Base-by-base conservation (phyloP, 2,113 vertebrate genomes). In the Phaethornis superciliosus region DNA sequence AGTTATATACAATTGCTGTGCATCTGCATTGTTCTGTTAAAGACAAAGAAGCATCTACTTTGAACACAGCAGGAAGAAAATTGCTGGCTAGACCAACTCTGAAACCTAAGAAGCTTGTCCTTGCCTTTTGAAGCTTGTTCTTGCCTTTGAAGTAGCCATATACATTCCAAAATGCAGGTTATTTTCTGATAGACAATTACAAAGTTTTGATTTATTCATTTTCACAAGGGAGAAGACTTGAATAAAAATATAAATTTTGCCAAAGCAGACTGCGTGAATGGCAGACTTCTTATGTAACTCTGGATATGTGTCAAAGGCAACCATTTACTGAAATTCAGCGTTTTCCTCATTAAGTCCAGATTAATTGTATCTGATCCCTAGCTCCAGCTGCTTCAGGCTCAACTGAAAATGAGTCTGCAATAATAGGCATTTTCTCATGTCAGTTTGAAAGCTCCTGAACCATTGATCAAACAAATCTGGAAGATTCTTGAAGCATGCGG, bases 231-330 rank as follows among this genome's bases (percentile, higher is more conserved):
- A 92, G 46, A 88, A 88, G 27, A 83, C 95, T 90, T 89, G 60
- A 94, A 83, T 91, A 90, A 74, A 96, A 95, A 96, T 76, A 95
- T 40, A 96, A 96, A 95, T 85, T 94, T 86, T 94, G 87, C 30
- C 65, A 91, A 93, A 97, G 91, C 81, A 54, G 63, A 82, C n/a
- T 95, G 81, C 81, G 81, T 89, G 93, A 94, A 96, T 92, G 81
- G 71, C 23, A 95, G 77, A 33, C 54, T 46, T 85, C 47, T 94
- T 94, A 93, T 60, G 51, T 88, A 93, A 96, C 71, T 72, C 54
- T 89, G 58, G 35, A 63, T 95, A 94, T 81, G 56, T 95, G 56
- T 93, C 90, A 90, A 42, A 91, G 35, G 58, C 80, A 94, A 94
- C 82, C 44, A 35, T 90, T 96, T 94, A 68, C 17, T 91, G 85